phyloP scores from a whole-genome alignment of 2,797 vertebrate species.

The Potorous gilbertii region DNA sequence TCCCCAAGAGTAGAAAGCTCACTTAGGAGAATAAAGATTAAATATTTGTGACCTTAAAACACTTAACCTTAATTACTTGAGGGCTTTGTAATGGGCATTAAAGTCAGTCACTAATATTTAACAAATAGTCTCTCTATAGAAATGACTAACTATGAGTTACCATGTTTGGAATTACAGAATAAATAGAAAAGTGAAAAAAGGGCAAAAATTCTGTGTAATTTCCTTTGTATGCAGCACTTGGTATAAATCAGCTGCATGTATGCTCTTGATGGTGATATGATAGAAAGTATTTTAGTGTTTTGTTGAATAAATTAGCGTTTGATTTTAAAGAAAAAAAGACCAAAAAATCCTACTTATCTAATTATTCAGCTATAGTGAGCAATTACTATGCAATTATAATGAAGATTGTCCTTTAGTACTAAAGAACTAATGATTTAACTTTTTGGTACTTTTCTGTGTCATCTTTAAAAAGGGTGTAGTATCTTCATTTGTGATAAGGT shows the following conservation, averaged over 20 bases:
- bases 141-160: not conserved
- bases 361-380: conserved; percentile 25
- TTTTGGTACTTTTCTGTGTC: conserved; percentile 28
- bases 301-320: not conserved
- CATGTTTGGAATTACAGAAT: not conserved
- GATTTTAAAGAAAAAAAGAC: not conserved
- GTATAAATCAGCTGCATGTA: not conserved
- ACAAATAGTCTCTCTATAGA: not conserved
- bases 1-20: not conserved
- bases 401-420: not conserved
- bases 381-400: not conserved
- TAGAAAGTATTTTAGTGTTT: not conserved
- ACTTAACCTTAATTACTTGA: not conserved
- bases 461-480: conserved; percentile 43
- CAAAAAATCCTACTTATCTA: not conserved
- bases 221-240: not conserved
- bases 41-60: not conserved
- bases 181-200: not conserved
- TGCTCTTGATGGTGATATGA: not conserved
- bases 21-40: not conserved
- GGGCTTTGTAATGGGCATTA: not conserved
- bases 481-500: conserved; percentile 55
- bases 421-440: not conserved
- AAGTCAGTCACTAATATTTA: not conserved
- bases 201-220: not conserved